These are phyloP conservation scores for Linnaemya tessellans DNA, from an alignment of 2,888 invertebrate genomes.

Conservation along the genomic window DNA sequence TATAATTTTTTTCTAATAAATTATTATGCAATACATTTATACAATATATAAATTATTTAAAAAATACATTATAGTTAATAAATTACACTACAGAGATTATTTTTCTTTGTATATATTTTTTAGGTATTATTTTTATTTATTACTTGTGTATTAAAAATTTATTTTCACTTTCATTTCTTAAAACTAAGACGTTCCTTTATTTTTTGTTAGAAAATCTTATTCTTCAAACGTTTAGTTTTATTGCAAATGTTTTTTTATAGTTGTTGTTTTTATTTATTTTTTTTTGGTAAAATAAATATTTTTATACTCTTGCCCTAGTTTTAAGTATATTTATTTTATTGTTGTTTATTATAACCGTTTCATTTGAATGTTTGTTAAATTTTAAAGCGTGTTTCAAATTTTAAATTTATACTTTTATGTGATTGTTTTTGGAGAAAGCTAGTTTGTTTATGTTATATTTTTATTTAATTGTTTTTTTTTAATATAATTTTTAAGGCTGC, in stretches of 20 bases:
- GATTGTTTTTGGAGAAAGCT: slow-evolving; percentile 70
- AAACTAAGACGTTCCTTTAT: slow-evolving; percentile 6
- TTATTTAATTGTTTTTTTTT: slow-evolving; percentile 17
- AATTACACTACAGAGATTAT: slow-evolving; percentile 59
- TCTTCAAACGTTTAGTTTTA: slow-evolving; percentile 25
- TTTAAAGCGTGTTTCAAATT: slow-evolving; percentile 59
- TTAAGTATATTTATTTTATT: slow-evolving; percentile 15
- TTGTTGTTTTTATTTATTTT: not conserved
- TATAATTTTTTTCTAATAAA: slow-evolving; percentile 64
- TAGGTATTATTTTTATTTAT: not conserved
- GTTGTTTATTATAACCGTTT: not conserved
- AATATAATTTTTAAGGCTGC: slow-evolving; percentile 20
- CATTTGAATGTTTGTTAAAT: slow-evolving; percentile 3
- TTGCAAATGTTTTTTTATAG: not conserved
- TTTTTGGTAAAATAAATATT: not conserved
- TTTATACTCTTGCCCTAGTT: not conserved
- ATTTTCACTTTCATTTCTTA: slow-evolving; percentile 5
- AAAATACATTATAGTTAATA: slow-evolving; percentile 38
- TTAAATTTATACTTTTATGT: slow-evolving; percentile 35
- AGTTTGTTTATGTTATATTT: slow-evolving; percentile 47
- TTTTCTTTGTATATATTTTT: slow-evolving; percentile 17
- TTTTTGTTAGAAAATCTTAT: slow-evolving; percentile 13
- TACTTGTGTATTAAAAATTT: slow-evolving; percentile 12
- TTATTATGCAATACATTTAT: slow-evolving; percentile 69
- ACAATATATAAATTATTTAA: slow-evolving; percentile 62